Evolutionary conservation across 92 coral and sea anemone genomes (phyloP).

Genomic region (Umimayanthus kanabou): DNA sequence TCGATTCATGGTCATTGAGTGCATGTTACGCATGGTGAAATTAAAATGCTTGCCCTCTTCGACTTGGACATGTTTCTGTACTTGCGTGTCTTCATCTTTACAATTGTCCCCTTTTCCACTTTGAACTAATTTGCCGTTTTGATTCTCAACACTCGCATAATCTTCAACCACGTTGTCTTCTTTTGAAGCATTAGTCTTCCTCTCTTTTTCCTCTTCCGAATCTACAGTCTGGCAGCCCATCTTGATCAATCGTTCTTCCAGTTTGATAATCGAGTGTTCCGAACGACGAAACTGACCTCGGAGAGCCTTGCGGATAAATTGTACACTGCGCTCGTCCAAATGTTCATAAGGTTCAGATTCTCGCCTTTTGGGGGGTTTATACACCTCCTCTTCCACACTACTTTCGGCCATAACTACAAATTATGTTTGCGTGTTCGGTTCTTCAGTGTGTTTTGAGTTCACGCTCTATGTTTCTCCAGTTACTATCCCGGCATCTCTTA

Average conservation of each 20-base stretch:
- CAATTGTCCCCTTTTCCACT: not conserved
- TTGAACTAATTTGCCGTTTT: not conserved
- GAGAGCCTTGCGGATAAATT: not conserved
- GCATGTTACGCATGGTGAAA: not conserved
- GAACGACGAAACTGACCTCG: slow-evolving; percentile 29
- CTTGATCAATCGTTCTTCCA: slow-evolving; percentile 19
- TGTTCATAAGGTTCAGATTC: not conserved
- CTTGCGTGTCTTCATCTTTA: not conserved
- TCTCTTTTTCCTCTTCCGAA: not conserved
- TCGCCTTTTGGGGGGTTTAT: slow-evolving; percentile 26
- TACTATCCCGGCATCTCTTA: slow-evolving; percentile 18
- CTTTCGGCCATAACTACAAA: slow-evolving; percentile 5
- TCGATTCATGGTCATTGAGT: slow-evolving; percentile 16
- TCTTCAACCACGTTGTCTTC: not conserved
- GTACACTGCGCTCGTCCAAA: slow-evolving; percentile 7
- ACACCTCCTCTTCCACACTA: not conserved
- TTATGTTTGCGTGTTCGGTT: not conserved
- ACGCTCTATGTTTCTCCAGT: not conserved
- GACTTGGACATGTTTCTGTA: not conserved
- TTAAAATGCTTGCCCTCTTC: not conserved
- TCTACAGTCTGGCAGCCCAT: slow-evolving; percentile 1
- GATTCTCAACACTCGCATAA: not conserved
- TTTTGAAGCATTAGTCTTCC: not conserved
- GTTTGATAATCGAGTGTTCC: slow-evolving; percentile 8
- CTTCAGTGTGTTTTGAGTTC: not conserved